Evolutionary conservation across 2,888 invertebrate genomes (phyloP), one percentile per base, ranked within the genome.

Genomic region (Dendrolimus pini): DNA sequence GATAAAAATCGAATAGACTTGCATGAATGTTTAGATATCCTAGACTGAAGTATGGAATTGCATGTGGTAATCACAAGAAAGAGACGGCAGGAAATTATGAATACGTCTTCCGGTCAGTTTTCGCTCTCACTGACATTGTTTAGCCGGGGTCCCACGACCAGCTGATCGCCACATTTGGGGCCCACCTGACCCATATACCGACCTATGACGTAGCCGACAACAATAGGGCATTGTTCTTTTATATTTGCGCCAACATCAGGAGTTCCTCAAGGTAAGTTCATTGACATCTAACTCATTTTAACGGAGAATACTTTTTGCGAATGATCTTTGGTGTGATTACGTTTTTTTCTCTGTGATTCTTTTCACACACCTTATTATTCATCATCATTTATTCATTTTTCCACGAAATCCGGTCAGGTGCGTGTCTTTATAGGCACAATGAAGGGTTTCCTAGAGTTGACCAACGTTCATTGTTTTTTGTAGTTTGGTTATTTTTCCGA

Each of bases 181-280:
- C 78, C 77, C 75, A 63, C 67, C 78, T 85, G 89, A 89, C 89
- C 89, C 82, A 90, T 90, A 90, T 90, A 83, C 82, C 80, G 74
- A 74, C 70, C 77, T 82, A 83, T 89, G 89, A 90, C 90, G 90
- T 88, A 75, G 75, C 68, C 77, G 77, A 82, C 83, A 84, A 89
- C 90, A 89, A 89, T 89, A 87, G 86, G 82, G 85, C 80, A 90
- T 90, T 90, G 89, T 90, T 89, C 87, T 85, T 85, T 86, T 86
- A 87, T 83, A 85, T 89, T 89, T 83, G 87, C 87, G 80, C 79
- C 78, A 80, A 76, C 81, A 81, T 81, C 84, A 85, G 86, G 86
- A 82, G 84, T 82, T 77, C 85, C 82, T 82, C 87, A 87, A 87
- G 87, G 86, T 78, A 73, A 70, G 85, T 88, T 90, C 89, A 82